Percentiles rank a stretch among this genome's conserved stretches.
Evolutionary conservation across 2,888 invertebrate genomes (phyloP).

Genomic region (Merodon equestris): DNA sequence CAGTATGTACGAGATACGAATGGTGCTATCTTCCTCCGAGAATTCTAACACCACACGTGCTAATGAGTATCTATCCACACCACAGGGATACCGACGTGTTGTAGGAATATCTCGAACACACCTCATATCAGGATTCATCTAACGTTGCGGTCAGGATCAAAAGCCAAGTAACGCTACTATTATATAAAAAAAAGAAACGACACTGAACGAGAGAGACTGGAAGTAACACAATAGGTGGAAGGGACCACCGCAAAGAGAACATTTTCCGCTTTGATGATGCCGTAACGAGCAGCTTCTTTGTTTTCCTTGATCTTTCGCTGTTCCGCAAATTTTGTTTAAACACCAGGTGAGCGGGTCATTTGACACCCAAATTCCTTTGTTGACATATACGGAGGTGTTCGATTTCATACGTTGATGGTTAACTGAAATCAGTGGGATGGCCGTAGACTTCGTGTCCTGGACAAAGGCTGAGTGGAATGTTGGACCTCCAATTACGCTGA

Average conservation of each 20-base stretch:
- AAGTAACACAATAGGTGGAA: conserved; percentile 61
- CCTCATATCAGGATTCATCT: conserved; percentile 49
- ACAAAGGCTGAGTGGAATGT: conserved; percentile 48
- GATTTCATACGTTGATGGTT: conserved; percentile 72
- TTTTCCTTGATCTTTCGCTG: conserved; percentile 74
- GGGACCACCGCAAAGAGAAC: conserved; percentile 77
- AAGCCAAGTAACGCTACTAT: conserved; percentile 45
- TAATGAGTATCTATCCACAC: conserved; percentile 65
- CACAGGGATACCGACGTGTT: too few relatives aligned
- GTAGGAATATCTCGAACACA: conserved; percentile 51
- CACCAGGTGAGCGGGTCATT: conserved; percentile 68
- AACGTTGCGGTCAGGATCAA: conserved; percentile 46
- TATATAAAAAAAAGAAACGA: conserved; percentile 48
- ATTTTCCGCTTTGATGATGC: conserved; percentile 78
- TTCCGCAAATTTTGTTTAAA: conserved; percentile 72
- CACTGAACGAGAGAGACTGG: conserved; percentile 53
- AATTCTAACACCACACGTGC: conserved; percentile 70
- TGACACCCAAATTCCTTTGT: conserved; percentile 70
- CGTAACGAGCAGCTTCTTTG: conserved; percentile 75
- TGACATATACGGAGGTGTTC: conserved; percentile 74
- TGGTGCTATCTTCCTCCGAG: conserved; percentile 15
- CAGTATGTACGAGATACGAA: conserved; percentile 27
- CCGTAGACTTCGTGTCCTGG: conserved; percentile 47
- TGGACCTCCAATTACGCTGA: conserved; percentile 59
- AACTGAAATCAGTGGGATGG: conserved; percentile 51